These are phyloP conservation scores for Acromyrmex heyeri DNA, from an alignment of 1,140 invertebrate species.

Conservation along the genomic window DNA sequence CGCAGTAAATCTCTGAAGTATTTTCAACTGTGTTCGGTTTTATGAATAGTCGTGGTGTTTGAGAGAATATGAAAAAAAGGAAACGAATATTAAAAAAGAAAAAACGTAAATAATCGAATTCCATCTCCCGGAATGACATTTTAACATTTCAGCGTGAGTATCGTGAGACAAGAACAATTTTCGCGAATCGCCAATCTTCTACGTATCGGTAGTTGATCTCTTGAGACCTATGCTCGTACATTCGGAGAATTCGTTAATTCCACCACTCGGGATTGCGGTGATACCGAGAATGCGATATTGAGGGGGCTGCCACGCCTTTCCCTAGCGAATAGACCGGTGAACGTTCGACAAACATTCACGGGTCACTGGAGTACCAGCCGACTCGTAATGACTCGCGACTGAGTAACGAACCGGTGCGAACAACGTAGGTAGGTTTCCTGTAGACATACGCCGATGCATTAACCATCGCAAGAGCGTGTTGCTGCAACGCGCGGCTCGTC, in stretches of 20 bases:
- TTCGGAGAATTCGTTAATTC: constrained; percentile 68
- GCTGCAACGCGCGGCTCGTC: constrained; percentile 39
- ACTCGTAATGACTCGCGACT: constrained; percentile 77
- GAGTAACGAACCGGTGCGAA: constrained; percentile 66
- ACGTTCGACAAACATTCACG: constrained; percentile 83
- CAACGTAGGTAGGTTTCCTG: constrained; percentile 68
- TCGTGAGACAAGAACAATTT: constrained; percentile 3
- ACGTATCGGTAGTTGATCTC: neutral
- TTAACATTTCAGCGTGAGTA: neutral
- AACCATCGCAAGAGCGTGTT: constrained; percentile 14
- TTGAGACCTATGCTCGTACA: constrained; percentile 48
- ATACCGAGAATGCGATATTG: constrained; percentile 78
- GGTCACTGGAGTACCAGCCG: constrained; percentile 77
- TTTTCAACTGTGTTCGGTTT: neutral
- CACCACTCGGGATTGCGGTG: constrained; percentile 60
- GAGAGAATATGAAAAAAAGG: neutral
- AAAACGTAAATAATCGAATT: neutral
- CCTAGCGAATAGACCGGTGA: constrained; percentile 77
- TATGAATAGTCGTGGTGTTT: neutral
- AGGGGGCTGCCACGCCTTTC: constrained; percentile 84
- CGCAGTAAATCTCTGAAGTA: constrained; percentile 13
- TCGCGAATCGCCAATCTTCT: constrained; percentile 1
- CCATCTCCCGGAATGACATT: neutral
- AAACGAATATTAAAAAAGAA: neutral
- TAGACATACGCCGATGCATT: constrained; percentile 40